A percentile compares a stretch with the other conserved stretches of the same genome.
Conservation (phyloP, 37 sponge, comb jelly and placozoan species). For the Ianthella basta region DNA sequence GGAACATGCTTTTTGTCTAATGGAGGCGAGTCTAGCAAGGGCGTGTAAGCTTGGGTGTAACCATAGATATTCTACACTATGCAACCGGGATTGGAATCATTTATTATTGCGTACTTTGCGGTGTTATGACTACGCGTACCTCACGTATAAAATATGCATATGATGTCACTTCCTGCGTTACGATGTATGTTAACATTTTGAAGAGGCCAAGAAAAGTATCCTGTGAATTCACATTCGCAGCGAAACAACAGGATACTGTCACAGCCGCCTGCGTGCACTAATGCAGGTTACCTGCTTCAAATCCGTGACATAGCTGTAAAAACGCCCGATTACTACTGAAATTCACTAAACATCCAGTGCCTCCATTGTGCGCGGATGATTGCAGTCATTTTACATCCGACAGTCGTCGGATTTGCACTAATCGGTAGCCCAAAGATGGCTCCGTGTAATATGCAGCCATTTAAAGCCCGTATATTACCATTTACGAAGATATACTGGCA, state of each 20-base stretch:
- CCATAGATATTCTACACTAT: too few relatives aligned
- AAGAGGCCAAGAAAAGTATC: background rate
- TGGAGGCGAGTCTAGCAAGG: too few relatives aligned
- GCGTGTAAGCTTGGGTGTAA: too few relatives aligned
- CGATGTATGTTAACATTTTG: slow-evolving; percentile 1
- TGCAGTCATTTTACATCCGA: background rate
- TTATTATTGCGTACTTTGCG: background rate
- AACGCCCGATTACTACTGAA: background rate
- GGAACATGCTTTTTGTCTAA: too few relatives aligned
- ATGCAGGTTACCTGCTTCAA: background rate
- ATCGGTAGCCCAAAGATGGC: background rate
- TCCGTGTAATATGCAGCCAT: background rate
- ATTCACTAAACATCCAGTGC: background rate
- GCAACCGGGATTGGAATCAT: background rate
- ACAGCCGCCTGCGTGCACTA: background rate
- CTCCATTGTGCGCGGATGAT: background rate
- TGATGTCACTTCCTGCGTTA: slow-evolving; percentile 14
- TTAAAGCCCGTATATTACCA: background rate
- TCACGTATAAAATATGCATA: background rate
- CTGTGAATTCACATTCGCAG: background rate
- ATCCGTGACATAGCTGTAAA: background rate
- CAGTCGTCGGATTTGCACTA: background rate
- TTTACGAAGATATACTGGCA: background rate
- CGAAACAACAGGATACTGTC: background rate
- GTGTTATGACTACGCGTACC: background rate